These are phyloP conservation scores for Grallaria varia DNA, from an alignment of 2,113 vertebrate species.

Conservation along the genomic window DNA sequence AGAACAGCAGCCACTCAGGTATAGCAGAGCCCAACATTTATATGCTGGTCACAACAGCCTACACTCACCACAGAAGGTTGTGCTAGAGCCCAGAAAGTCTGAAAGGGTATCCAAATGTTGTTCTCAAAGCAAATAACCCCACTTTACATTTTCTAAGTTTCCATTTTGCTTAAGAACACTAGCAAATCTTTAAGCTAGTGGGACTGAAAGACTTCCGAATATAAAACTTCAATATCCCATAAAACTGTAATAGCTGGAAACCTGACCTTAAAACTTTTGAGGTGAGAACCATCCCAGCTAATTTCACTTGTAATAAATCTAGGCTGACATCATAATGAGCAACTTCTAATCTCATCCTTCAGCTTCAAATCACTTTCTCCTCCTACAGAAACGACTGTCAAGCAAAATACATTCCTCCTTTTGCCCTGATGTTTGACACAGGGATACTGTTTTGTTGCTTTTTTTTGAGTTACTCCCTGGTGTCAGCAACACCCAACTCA, in stretches of 20 bases:
- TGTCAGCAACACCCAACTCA: not conserved
- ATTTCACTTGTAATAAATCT: not conserved
- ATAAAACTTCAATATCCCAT: not conserved
- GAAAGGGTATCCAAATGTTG: not conserved
- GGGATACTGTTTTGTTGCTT: not conserved
- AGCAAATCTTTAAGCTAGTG: not conserved
- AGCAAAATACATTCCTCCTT: not conserved
- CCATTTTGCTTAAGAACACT: not conserved
- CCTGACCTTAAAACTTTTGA: not conserved
- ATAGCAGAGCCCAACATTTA: not conserved
- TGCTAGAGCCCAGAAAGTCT: not conserved
- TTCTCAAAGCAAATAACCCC: not conserved
- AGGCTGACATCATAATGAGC: not conserved
- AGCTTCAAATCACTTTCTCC: not conserved
- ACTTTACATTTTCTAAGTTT: not conserved
- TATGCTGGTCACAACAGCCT: not conserved
- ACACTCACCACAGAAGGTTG: fast-evolving
- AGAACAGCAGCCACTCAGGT: not conserved
- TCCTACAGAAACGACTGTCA: not conserved
- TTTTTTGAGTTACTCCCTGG: not conserved
- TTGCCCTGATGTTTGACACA: not conserved
- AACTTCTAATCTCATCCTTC: not conserved
- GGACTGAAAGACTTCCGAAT: not conserved
- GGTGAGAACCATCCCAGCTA: not conserved
- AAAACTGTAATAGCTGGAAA: not conserved